Base-by-base conservation (phyloP, 2,113 vertebrate species). In the Circaetus gallicus region DNA sequence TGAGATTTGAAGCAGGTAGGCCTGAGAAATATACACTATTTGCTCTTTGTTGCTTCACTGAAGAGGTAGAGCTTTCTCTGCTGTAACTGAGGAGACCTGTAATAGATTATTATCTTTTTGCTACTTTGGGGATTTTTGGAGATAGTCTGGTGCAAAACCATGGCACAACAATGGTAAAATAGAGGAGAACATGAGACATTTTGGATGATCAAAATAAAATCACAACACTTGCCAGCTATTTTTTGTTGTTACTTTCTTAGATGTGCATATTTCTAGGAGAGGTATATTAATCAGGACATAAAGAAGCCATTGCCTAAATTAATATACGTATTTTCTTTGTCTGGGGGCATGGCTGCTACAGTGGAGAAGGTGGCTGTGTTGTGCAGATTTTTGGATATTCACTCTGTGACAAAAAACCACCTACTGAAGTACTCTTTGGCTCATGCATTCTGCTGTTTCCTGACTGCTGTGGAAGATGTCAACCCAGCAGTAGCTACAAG, bases 401-500 rank as follows among this genome's bases (percentile, higher is more conserved):
- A 99, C 31, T 99, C 99, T 2, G 99, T 99, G 96, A 99, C 99
- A n/a, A 99, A 99, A 98, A 99, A 99, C 97, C 99, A 99, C 93
- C 84, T 99, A 65, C 98, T 99, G 91, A 99, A 99, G 95, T 99
- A 99, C 69, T 99, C 99, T 5, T 96, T 99, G 96, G 99, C 99
- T 20, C 99, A 99, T 7, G 99, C 99, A 43, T 99, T 99, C 98
- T 99, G 99, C 98, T 99, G 99, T 98, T 99, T 99, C 90, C 98
- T 99, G 97, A 99, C 99, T 19, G 99, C 99, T 9, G 99, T 99
- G 93, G 99, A 99, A 95, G 99, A 99, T n/a, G 99, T 99, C 42
- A 99, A 99, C 95, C 99, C 99, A 3, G 99, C 99, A 8, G 99
- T 99, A 95, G 99, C 99, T 79, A 99, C 99, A 53, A 98, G 99